A percentile compares a stretch with the other conserved stretches of the same genome.
phyloP scores from a whole-genome alignment of 2,113 vertebrate species.

The Solea senegalensis region DNA sequence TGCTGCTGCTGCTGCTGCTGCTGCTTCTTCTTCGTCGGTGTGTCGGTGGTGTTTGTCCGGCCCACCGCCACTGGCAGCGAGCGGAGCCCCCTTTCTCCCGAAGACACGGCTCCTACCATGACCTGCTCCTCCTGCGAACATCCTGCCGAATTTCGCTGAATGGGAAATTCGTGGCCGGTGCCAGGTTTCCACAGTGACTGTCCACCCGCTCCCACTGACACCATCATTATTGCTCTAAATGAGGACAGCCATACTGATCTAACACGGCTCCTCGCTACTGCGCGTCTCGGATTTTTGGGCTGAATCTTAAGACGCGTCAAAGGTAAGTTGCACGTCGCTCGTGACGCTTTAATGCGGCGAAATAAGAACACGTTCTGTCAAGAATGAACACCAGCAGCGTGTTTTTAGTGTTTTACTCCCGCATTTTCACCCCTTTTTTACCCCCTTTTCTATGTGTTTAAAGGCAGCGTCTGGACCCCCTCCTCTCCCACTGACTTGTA shows the following conservation, averaged over 20 bases:
- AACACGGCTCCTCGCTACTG: conserved; percentile 48
- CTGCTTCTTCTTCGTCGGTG: neutral
- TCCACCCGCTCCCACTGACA: conserved; percentile 32
- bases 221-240: conserved; percentile 55
- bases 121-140: conserved; percentile 51
- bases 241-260: conserved; percentile 68
- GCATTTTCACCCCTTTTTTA: conserved; percentile 4
- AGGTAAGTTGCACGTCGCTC: conserved; percentile 64
- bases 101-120: conserved; percentile 64
- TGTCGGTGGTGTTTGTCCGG: conserved; percentile 30
- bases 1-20: neutral
- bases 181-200: conserved; percentile 64
- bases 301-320: conserved; percentile 70
- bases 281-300: conserved; percentile 67
- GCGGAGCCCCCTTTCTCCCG: conserved; percentile 47
- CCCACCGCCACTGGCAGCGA: conserved; percentile 45
- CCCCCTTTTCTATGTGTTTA: neutral
- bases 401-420: conserved; percentile 8
- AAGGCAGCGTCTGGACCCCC: conserved; percentile 5
- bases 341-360: neutral
- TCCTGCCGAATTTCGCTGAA: conserved; percentile 64
- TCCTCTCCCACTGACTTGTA: conserved; percentile 31
- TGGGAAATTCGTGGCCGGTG: conserved; percentile 64
- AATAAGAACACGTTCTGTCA: neutral
- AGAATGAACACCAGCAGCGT: neutral